Base-by-base conservation (phyloP, 2,797 vertebrate species). In the Cossypha dichroa region DNA sequence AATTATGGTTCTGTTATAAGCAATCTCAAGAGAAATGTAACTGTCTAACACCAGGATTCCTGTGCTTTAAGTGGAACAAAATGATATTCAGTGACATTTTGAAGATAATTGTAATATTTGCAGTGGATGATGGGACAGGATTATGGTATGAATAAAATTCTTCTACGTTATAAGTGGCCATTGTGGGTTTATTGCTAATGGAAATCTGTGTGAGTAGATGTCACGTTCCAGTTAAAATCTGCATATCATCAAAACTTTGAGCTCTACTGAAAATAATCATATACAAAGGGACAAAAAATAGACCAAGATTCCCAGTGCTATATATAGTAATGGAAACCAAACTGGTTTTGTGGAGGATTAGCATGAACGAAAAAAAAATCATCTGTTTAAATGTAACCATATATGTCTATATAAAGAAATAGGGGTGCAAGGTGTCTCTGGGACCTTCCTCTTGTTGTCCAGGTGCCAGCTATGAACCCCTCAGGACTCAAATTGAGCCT, bases 91-190 rank as follows among this genome's bases (percentile, higher is more conserved):
- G 59, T 90, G 91, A 62, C 80, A 64, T 96, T 96, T 95, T 76
- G 70, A 96, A 92, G 91, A 74, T 62, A 78, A 95, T 62, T 78
- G 79, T 96, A 84, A 82, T 79, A 89, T 88, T 93, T 94, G 96
- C 91, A 85, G 85, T 91, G 93, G 91, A 66, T 81, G 59, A 78
- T 75, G 95, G 86, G 85, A 83, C 58, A 59, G 82, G 87, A 76
- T 91, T 86, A 77, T 5, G 3, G 70, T 84, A 58, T 91, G 93
- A 97, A 97, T 97, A 97, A 97, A 97, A 92, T 91, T 93, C 80
- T 95, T 96, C 92, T 93, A 93, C 43, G 9, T 92, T 84, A 46
- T 48, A 66, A 60, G 69, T 2, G 16, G 78, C 73, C 22, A 5
- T 67, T 87, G 93, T 96, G 84, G 38, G n/a, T 93, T 94, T 93